Evolutionary conservation across 2,113 vertebrate genomes (phyloP), one percentile per base, ranked within the genome.

Genomic region (Psittacula cyanocephala): DNA sequence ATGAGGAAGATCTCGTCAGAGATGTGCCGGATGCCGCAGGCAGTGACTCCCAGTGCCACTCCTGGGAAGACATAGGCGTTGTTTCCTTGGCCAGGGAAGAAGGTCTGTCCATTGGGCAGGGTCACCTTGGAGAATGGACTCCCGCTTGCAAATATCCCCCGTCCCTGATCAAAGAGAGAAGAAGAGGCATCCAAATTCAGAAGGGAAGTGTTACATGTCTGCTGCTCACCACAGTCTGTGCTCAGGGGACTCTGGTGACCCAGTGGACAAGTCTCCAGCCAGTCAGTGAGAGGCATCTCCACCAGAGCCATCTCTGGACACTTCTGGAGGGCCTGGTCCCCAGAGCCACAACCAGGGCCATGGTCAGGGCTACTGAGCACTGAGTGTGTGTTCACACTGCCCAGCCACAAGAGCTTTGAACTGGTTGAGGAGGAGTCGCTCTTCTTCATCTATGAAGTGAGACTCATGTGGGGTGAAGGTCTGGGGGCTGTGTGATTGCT

Each of bases 41-140:
- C 98, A 1, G 99, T 99, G 62, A 99, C 96, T 3, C 99, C 99
- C 95, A 99, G 86, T 8, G 99, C 99, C 31, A 99, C 99, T 44
- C 99, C 99, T 1, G 99, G 99, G 91, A 99, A 99, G 72, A 99
- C 98, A 2, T 99, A 99, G 74, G 99, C 98, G 0, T 99, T 99
- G 98, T 99, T 99, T 78, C 99, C 99, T 95, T 99, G 99, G 16
- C 99, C 99, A 4, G 99, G 99, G 96, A 98, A 98, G 98, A 99
- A 99, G 88, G 98, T 98, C 93, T 98, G 98, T 57, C 99, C 99
- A 3, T 97, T 98, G 33, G 98, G 93, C 90, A 99, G 98, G 13
- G 98, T 99, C 24, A 99, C 99, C 62, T 98, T 99, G 50, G 98
- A 78, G 81, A 99, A 99, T 1, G 99, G 99, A 95, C 99, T 99